Percentiles rank a stretch among this genome's conserved stretches.
Evolutionary conservation across 2,113 vertebrate genomes (phyloP).

Genomic region (Tenrec ecaudatus): DNA sequence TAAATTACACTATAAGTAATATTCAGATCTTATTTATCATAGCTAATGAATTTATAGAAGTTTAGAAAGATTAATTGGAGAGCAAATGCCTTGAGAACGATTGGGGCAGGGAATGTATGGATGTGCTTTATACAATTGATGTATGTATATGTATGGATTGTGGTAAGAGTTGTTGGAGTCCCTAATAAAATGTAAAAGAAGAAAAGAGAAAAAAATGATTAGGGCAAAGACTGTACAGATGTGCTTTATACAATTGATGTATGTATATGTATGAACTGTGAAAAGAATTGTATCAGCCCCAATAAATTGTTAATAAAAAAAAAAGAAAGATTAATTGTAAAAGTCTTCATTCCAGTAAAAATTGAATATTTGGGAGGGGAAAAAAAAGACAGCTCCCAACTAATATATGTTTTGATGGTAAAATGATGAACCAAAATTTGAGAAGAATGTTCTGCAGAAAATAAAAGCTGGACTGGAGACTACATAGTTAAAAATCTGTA

Average conservation of each 20-base stretch:
- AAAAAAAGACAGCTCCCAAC: not conserved
- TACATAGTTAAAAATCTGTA: conserved; percentile 31
- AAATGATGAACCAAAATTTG: conserved; percentile 6
- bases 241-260: too few species aligned
- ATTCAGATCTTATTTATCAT: not conserved
- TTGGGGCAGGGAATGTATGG: too few species aligned
- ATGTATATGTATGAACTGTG: too few species aligned
- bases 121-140: too few species aligned
- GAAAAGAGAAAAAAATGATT: too few species aligned
- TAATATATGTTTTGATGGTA: conserved; percentile 15
- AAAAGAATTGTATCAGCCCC: too few species aligned
- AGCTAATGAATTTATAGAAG: conserved; percentile 16
- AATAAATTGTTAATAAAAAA: too few species aligned
- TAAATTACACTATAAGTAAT: conserved; percentile 62
- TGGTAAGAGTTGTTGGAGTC: too few species aligned
- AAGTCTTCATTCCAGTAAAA: conserved; percentile 32
- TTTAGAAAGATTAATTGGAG: not conserved
- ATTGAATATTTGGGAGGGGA: not conserved
- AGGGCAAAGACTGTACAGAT: too few species aligned
- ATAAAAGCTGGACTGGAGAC: not conserved
- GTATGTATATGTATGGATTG: too few species aligned
- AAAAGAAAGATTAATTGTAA: not conserved
- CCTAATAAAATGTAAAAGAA: too few species aligned
- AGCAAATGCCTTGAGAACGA: too few species aligned
- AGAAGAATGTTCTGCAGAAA: not conserved